Percentiles rank a stretch among this genome's conserved stretches.
Evolutionary conservation across 2,797 vertebrate species (phyloP).

Genomic region (Euthynnus affinis): DNA sequence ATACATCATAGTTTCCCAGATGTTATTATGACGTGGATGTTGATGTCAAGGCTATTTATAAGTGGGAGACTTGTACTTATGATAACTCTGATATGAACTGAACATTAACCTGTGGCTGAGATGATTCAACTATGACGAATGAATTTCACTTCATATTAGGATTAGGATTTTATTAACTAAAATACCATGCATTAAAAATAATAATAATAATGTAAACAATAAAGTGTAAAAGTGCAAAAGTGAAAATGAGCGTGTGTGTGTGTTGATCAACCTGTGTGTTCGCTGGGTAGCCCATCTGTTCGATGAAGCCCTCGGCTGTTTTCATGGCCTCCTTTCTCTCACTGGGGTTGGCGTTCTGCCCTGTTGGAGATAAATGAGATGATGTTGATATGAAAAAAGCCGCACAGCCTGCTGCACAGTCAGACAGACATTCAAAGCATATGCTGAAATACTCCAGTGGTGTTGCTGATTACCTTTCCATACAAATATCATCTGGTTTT

Average conservation of each 20-base stretch:
- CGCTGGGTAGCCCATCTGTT: slow-evolving; percentile 91
- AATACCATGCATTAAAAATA: no score
- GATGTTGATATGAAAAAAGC: slow-evolving; percentile 1
- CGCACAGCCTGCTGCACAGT: not conserved
- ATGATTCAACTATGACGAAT: no score
- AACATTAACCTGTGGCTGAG: no score
- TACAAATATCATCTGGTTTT: slow-evolving; percentile 91
- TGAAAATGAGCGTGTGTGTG: not conserved
- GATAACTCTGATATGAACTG: no score
- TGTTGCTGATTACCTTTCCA: slow-evolving; percentile 90
- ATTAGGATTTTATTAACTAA: no score
- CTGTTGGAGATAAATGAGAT: slow-evolving; percentile 62
- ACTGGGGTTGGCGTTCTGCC: slow-evolving; percentile 89
- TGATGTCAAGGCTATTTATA: no score
- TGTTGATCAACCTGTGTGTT: slow-evolving; percentile 88
- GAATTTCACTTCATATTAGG: no score
- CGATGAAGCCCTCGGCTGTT: slow-evolving; percentile 91
- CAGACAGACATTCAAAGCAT: not conserved
- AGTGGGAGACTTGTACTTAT: no score
- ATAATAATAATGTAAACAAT: no score
- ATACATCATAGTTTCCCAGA: no score
- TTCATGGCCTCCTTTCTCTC: slow-evolving; percentile 94
- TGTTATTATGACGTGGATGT: no score
- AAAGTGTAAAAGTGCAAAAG: not conserved
- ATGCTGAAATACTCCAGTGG: not conserved